Percentiles rank a stretch among this genome's conserved stretches.
Evolutionary conservation across 2,888 invertebrate genomes (phyloP).

Genomic region (Salticus scenicus): DNA sequence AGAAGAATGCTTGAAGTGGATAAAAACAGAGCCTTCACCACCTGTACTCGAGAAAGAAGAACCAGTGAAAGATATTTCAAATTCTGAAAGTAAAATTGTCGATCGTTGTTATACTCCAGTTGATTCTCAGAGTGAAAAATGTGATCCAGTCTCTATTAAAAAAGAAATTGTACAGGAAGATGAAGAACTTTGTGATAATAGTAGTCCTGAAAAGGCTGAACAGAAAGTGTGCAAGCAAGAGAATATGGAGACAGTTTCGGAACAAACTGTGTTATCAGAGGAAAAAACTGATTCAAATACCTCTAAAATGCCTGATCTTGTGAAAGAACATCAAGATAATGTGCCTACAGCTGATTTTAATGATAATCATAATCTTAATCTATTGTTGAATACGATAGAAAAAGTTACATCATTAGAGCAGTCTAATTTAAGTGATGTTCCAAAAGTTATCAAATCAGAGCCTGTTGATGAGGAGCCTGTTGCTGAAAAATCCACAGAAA

Average conservation of each 20-base stretch:
- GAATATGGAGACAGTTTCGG: neutral
- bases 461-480: neutral
- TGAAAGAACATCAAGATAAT: neutral
- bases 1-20: neutral
- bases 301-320: conserved; percentile 2
- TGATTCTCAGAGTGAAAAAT: neutral
- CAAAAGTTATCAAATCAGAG: neutral
- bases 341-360: conserved; percentile 10
- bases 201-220: conserved; percentile 27
- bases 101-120: neutral
- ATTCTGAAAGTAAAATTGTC: neutral
- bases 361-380: conserved; percentile 49
- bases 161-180: conserved; percentile 24
- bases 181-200: neutral
- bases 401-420: conserved; percentile 43
- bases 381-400: conserved; percentile 50
- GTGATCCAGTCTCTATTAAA: conserved; percentile 30
- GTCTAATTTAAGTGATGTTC: neutral
- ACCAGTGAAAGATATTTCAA: neutral
- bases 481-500: neutral
- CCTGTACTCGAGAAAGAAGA: neutral
- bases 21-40: neutral
- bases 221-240: neutral
- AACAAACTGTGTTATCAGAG: neutral
- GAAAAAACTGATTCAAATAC: neutral